Base-by-base conservation (phyloP, 2,797 vertebrate genomes). In the Pitangus sulphuratus region DNA sequence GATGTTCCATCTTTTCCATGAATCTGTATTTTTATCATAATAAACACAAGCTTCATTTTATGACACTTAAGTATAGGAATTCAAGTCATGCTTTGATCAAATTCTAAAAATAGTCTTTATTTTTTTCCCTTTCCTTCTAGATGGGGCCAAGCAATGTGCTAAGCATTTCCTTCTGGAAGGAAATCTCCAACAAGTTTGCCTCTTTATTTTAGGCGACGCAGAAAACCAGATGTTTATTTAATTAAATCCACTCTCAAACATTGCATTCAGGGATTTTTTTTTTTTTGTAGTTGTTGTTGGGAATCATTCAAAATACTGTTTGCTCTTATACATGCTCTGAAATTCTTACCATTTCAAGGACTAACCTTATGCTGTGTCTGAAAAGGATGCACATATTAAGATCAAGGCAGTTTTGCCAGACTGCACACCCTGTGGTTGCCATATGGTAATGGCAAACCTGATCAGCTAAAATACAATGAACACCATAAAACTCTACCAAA, bases 121-220 rank as follows among this genome's bases (percentile, higher is more conserved):
- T 90, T 96, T 94, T 72, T 77, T 37, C 54, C 64, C 39, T 77
- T 91, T 84, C 87, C 94, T 95, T 93, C 84, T 93, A 94, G 83
- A 69, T 96, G 95, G 68, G 97, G 97, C 95, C 96, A 98, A 97
- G 97, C 98, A 98, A 98, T 97, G 97, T 98, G 96, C 96, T 98
- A 98, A 98, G 98, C 90, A 98, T 98, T 98, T 98, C 98, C 97
- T 98, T 97, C 97, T 98, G 95, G 92, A 97, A 97, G 97, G 97
- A 98, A 98, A 97, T 96, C 97, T 96, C 78, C 91, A 96, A 84
- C 77, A 95, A 96, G 90, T 94, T 96, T 91, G 57, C 48, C 78
- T 97, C 92, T 94, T 95, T 97, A 95, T 95, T 97, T 92, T 95
- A 95, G 94, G 50, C n/a, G 20, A 81, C 69, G 76, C 77, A 84